Percentiles rank a stretch among this genome's conserved stretches.
These are phyloP conservation scores for Emydura subglobosa DNA, from an alignment of 2,113 vertebrate genomes.

Conservation along the genomic window DNA sequence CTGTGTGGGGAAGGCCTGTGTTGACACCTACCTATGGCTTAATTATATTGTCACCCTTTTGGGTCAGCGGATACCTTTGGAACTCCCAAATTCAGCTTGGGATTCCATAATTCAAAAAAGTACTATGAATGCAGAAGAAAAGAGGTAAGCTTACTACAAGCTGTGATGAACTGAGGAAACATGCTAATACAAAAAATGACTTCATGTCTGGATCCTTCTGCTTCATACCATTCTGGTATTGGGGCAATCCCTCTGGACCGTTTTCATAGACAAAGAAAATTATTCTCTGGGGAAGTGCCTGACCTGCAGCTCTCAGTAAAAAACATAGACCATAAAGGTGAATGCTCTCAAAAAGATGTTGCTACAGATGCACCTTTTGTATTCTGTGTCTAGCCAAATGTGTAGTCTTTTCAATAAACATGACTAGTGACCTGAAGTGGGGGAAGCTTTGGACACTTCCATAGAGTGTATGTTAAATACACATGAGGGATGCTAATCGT, in stretches of 20 bases:
- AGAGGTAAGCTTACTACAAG: background rate
- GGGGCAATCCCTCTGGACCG: background rate
- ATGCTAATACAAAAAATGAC: background rate
- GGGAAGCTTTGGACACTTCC: background rate
- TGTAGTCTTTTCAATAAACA: background rate
- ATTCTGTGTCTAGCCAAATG: background rate
- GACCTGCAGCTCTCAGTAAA: background rate
- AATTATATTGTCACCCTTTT: slow-evolving; percentile 32
- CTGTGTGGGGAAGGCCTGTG: background rate
- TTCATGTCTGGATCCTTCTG: background rate
- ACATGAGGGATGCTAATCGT: background rate
- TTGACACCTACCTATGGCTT: background rate
- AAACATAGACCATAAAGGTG: background rate
- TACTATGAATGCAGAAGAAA: background rate
- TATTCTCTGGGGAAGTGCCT: background rate
- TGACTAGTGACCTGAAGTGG: background rate
- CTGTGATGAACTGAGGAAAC: background rate
- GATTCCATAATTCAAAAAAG: background rate
- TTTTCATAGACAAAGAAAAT: slow-evolving; percentile 5
- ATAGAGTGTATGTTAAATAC: background rate
- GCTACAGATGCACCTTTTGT: background rate
- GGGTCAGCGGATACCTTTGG: background rate
- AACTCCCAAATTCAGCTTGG: slow-evolving; percentile 3
- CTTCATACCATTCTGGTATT: background rate
- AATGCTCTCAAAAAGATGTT: background rate